Conservation (phyloP, 2,113 vertebrate species). For the Delphinapterus leucas region DNA sequence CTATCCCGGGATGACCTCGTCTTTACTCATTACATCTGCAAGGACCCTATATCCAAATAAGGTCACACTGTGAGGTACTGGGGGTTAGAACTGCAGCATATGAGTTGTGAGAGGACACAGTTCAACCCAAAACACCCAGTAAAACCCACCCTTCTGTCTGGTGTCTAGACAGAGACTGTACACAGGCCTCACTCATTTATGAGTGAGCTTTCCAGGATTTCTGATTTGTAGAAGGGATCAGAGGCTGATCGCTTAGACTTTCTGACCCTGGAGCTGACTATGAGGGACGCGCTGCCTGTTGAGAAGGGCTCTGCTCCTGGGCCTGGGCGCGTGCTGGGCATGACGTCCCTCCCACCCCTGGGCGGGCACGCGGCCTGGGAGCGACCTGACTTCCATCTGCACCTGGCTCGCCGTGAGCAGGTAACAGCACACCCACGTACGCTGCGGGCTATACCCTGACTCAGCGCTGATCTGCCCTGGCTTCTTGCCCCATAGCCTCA, state of each 20-base stretch:
- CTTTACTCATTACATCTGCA: background rate
- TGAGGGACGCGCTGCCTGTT: fast-evolving
- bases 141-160: background rate
- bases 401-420: background rate
- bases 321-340: fast-evolving
- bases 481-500: background rate
- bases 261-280: background rate
- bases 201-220: background rate
- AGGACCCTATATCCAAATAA: background rate
- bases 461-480: fast-evolving
- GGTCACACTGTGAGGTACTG: too few species aligned
- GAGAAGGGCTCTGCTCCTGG: background rate
- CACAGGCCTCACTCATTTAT: fast-evolving
- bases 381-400: fast-evolving
- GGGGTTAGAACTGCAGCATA: background rate
- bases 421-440: background rate
- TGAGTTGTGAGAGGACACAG: background rate
- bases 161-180: fast-evolving
- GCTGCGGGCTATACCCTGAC: background rate
- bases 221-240: background rate
- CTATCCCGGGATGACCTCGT: background rate
- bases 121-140: background rate
- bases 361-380: fast-evolving
- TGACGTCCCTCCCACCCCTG: fast-evolving
- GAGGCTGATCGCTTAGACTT: fast-evolving